Percentiles rank a stretch among this genome's conserved stretches.
Evolutionary conservation across 2,113 vertebrate genomes (phyloP).

Genomic region (Strix aluco): DNA sequence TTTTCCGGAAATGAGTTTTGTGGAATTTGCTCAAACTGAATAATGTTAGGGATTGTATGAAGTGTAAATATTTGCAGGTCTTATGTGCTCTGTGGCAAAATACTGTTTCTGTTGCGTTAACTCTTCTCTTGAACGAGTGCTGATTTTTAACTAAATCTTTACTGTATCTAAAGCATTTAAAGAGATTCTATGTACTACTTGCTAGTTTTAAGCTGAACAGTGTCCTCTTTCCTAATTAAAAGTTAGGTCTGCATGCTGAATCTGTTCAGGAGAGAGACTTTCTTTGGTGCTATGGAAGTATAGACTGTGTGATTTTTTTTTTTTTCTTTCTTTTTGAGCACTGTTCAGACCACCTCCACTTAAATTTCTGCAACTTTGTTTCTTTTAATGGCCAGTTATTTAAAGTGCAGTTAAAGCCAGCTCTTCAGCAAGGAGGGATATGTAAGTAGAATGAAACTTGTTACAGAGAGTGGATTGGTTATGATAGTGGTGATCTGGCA

Average conservation of each 20-base stretch:
- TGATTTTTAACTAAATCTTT: background rate
- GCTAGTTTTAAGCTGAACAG: background rate
- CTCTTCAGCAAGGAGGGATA: background rate
- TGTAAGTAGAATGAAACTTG: background rate
- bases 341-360: background rate
- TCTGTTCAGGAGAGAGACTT: background rate
- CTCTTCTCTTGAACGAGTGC: background rate
- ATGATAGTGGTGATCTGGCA: background rate
- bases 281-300: background rate
- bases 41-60: background rate
- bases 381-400: background rate
- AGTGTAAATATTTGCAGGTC: background rate
- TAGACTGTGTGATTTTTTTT: background rate
- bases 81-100: background rate
- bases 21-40: background rate
- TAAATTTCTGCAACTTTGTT: background rate
- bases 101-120: background rate
- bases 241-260: background rate
- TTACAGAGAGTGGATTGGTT: background rate
- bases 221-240: background rate
- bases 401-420: background rate
- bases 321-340: background rate
- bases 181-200: background rate
- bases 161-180: background rate
- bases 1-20: background rate